phyloP scores from a whole-genome alignment of 2,888 invertebrate genomes.

The Cecidostiba fungosa region DNA sequence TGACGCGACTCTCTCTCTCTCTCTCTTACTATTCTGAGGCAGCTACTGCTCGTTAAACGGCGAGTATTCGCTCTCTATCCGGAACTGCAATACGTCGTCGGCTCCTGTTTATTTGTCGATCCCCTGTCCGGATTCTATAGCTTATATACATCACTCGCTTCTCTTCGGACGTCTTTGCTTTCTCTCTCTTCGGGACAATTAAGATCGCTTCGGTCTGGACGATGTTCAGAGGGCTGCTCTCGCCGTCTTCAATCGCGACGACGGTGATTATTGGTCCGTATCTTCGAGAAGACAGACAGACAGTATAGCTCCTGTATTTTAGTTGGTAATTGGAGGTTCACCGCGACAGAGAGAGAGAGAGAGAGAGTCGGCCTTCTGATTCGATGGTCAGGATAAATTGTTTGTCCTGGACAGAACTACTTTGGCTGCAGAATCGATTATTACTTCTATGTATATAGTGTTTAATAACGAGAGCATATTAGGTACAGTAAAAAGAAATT shows the following conservation, averaged over 20 bases:
- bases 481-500: not conserved
- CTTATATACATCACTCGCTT: not conserved
- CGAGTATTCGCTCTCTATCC: conserved; percentile 39
- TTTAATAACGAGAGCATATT: no score
- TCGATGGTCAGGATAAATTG: not conserved
- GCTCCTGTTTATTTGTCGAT: conserved; percentile 55
- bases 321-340: conserved; percentile 47
- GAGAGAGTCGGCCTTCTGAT: conserved; percentile 30
- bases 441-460: no score
- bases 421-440: no score
- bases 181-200: conserved; percentile 40
- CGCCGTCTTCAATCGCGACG: conserved; percentile 37
- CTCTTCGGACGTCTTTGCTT: conserved; percentile 60
- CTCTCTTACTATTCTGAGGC: not conserved
- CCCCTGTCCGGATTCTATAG: conserved; percentile 53
- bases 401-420: not conserved
- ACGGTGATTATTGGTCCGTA: conserved; percentile 40
- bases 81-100: conserved; percentile 59
- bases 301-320: conserved; percentile 49
- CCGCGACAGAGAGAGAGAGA: not conserved
- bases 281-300: conserved; percentile 51
- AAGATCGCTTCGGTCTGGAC: conserved; percentile 58
- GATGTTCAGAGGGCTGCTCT: not conserved
- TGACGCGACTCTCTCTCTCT: conserved; percentile 61
- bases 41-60: conserved; percentile 70